phyloP scores from a whole-genome alignment of 2,888 invertebrate species.

The Drosophila picticornis region DNA sequence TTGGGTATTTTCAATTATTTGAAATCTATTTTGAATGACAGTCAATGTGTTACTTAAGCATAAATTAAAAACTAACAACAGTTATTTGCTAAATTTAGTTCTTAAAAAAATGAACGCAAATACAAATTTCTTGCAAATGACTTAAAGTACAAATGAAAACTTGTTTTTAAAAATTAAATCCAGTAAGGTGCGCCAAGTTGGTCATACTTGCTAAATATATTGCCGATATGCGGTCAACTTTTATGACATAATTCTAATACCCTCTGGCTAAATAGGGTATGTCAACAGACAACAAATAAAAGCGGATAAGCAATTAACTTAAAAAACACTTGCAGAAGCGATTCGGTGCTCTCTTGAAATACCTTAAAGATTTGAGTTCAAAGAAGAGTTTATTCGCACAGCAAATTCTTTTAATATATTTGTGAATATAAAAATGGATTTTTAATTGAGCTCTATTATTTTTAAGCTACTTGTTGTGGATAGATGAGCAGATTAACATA shows the following conservation, averaged over 20 bases:
- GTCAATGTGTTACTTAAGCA: neutral
- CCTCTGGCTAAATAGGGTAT: neutral
- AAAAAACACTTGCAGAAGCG: constrained; percentile 57
- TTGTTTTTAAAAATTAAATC: neutral
- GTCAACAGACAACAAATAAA: neutral
- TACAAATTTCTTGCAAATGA: neutral
- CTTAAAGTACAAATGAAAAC: neutral
- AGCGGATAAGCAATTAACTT: neutral
- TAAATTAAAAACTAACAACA: neutral
- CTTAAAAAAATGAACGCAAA: neutral
- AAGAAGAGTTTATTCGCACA: neutral
- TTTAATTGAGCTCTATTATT: neutral
- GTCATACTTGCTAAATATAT: neutral
- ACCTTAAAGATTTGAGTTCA: neutral
- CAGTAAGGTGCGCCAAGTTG: neutral
- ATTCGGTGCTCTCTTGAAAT: constrained; percentile 19
- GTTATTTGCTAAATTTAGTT: neutral
- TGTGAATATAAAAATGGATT: neutral
- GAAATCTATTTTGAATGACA: neutral
- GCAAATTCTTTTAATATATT: neutral
- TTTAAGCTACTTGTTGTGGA: neutral
- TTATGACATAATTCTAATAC: neutral
- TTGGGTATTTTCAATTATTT: neutral
- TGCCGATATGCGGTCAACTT: neutral
- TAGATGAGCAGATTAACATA: neutral